Evolutionary conservation across 2,797 vertebrate genomes (phyloP).

Genomic region (Pipistrellus kuhlii): DNA sequence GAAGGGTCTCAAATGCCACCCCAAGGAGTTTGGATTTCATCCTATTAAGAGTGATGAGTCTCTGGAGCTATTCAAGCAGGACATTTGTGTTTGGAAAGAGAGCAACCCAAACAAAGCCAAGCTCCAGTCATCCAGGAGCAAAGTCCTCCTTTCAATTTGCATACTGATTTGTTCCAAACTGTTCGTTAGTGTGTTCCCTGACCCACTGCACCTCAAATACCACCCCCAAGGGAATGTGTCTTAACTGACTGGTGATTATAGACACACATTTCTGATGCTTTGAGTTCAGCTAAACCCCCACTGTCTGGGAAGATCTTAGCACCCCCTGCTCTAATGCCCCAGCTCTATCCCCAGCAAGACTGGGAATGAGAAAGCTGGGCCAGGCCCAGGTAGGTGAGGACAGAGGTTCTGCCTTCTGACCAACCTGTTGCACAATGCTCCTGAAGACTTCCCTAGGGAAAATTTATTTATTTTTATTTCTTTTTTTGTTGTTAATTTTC

Average conservation of each 20-base stretch:
- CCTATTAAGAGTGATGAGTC: neutral
- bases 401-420: neutral
- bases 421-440: neutral
- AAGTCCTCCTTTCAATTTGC: constrained; percentile 9
- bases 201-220: neutral
- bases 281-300: neutral
- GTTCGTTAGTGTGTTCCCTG: neutral
- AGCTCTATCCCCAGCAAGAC: neutral
- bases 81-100: neutral
- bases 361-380: neutral
- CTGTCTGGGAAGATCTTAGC: neutral
- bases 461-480: neutral
- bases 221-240: neutral
- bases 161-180: neutral
- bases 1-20: neutral
- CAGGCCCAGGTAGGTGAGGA: neutral
- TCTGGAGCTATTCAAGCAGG: neutral
- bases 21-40: neutral
- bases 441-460: neutral
- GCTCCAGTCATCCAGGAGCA: neutral
- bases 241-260: neutral
- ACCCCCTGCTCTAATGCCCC: neutral
- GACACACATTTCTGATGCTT: neutral
- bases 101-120: neutral
- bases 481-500: too few relatives aligned